These are phyloP conservation scores for Delia radicum DNA, from an alignment of 1,140 invertebrate species.

Conservation along the genomic window DNA sequence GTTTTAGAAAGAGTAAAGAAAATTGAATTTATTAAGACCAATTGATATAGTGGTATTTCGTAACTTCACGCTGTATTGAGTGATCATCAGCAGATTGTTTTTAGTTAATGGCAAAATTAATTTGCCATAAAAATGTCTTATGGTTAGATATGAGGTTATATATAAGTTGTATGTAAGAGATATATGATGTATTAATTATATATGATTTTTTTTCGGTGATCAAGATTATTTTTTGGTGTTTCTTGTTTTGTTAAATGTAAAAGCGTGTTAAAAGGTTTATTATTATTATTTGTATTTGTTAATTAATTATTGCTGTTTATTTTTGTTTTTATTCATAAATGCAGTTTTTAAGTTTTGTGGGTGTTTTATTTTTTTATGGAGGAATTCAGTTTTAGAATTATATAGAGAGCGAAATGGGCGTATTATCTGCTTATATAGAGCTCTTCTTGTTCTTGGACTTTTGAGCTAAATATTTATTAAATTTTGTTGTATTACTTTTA, in stretches of 20 bases:
- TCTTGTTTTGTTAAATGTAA: neutral
- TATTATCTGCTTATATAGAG: neutral
- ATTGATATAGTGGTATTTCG: too few species aligned
- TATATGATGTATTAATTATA: too few species aligned
- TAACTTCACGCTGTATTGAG: too few species aligned
- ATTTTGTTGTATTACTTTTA: neutral
- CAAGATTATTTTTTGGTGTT: neutral
- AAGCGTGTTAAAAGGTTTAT: neutral
- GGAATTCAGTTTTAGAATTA: neutral
- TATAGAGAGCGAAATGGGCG: neutral
- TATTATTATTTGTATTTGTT: neutral
- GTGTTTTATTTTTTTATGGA: neutral
- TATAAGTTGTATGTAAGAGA: too few species aligned
- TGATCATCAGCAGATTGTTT: too few species aligned
- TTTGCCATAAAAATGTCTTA: too few species aligned
- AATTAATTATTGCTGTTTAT: neutral
- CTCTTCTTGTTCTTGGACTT: constrained; percentile 1
- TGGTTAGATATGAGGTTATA: too few species aligned
- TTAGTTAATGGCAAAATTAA: too few species aligned
- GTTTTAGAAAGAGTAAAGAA: too few species aligned
- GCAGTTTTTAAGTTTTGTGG: neutral
- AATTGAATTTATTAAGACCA: too few species aligned
- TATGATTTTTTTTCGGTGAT: neutral
- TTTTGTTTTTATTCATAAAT: neutral
- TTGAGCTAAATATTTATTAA: neutral